Evolutionary conservation across 2,113 vertebrate species (phyloP).

Genomic region (Melanerpes formicivorus): DNA sequence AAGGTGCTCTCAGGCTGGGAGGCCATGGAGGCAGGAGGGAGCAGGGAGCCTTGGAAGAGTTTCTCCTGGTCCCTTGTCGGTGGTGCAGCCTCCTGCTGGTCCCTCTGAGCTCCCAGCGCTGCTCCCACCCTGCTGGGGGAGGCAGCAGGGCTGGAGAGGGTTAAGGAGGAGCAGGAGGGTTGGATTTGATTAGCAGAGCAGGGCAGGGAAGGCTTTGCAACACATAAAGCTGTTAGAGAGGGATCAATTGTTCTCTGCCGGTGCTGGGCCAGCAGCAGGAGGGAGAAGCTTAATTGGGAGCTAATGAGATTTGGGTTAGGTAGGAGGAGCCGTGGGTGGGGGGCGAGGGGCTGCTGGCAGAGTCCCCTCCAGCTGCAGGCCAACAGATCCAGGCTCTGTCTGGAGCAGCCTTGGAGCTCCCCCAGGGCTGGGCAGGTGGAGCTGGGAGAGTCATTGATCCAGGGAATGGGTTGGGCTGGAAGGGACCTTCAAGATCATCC

Average conservation of each 20-base stretch:
- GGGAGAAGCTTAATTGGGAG: not conserved
- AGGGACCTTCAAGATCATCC: no score
- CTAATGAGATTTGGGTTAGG: not conserved
- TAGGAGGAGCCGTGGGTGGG: not conserved
- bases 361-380: not conserved
- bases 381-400: not conserved
- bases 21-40: not conserved
- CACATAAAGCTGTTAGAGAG: not conserved
- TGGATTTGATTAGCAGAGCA: not conserved
- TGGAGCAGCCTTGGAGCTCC: not conserved
- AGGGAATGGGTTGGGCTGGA: no score
- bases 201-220: not conserved
- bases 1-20: not conserved
- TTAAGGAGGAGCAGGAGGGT: not conserved
- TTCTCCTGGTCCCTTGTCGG: not conserved
- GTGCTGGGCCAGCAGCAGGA: not conserved
- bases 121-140: not conserved
- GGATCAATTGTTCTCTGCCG: not conserved
- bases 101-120: accelerated
- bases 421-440: not conserved
- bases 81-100: not conserved
- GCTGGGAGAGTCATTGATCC: not conserved
- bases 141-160: not conserved
- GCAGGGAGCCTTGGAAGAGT: not conserved
- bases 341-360: not conserved